Percentiles rank a stretch among this genome's conserved stretches.
These are phyloP conservation scores for Tanytarsus gracilentus DNA, from an alignment of 2,888 invertebrate species.

Conservation along the genomic window DNA sequence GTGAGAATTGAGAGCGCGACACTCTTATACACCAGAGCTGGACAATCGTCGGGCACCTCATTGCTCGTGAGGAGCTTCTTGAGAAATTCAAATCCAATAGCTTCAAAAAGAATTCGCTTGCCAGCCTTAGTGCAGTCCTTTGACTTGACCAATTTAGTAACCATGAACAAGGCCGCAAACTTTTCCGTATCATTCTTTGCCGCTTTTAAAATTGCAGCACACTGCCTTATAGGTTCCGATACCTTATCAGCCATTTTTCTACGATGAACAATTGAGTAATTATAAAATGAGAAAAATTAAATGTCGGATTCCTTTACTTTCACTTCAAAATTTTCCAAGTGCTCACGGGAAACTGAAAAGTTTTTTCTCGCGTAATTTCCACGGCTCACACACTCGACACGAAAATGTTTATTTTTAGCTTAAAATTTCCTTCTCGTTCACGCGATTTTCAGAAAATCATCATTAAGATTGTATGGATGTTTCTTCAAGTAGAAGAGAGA, in stretches of 20 bases:
- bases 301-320: neutral
- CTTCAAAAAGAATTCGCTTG: slow-evolving; percentile 76
- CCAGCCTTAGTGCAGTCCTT: slow-evolving; percentile 68
- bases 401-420: slow-evolving; percentile 25
- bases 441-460: slow-evolving; percentile 2
- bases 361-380: neutral
- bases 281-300: neutral
- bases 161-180: slow-evolving; percentile 84
- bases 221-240: slow-evolving; percentile 77
- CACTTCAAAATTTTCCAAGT: neutral
- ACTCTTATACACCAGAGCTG: slow-evolving; percentile 81
- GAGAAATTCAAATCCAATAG: slow-evolving; percentile 80
- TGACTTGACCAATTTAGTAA: slow-evolving; percentile 78
- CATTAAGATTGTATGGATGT: neutral
- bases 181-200: slow-evolving; percentile 82
- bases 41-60: slow-evolving; percentile 76
- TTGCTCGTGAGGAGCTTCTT: slow-evolving; percentile 67
- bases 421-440: neutral
- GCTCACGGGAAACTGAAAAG: slow-evolving; percentile 20
- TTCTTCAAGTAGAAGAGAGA: neutral
- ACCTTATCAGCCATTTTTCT: slow-evolving; percentile 42
- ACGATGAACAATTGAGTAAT: too few species aligned
- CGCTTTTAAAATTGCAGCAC: slow-evolving; percentile 67
- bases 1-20: slow-evolving; percentile 81
- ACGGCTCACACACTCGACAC: neutral